Conservation (phyloP, 2,888 invertebrate genomes). For the Archips xylosteana region DNA sequence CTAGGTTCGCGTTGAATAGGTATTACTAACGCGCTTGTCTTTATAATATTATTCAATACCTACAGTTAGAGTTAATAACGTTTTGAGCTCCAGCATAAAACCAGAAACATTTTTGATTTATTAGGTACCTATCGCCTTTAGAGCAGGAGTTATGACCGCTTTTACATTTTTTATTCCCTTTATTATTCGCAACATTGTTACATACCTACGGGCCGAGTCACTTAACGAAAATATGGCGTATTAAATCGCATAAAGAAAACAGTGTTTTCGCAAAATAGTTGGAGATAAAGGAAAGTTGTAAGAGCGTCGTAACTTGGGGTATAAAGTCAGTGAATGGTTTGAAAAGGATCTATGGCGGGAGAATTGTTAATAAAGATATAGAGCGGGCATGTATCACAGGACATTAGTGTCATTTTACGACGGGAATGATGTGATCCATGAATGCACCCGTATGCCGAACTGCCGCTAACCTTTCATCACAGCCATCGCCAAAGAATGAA, state of each 20-base stretch:
- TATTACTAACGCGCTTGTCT: conserved; percentile 62
- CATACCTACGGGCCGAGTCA: conserved; percentile 64
- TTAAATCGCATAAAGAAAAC: conserved; percentile 83
- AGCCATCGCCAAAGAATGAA: conserved; percentile 35
- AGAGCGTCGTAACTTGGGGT: conserved; percentile 78
- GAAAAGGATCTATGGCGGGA: conserved; percentile 77
- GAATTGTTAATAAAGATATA: conserved; percentile 85
- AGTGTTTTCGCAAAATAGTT: conserved; percentile 83
- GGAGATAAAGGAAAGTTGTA: conserved; percentile 79
- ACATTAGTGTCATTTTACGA: conserved; percentile 81
- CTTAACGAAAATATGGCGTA: conserved; percentile 82
- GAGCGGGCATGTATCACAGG: conserved; percentile 76
- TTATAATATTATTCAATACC: conserved; percentile 68
- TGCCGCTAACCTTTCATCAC: conserved; percentile 37
- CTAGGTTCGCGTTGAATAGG: background rate
- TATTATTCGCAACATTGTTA: conserved; percentile 80
- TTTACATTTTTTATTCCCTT: conserved; percentile 73
- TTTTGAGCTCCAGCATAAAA: conserved; percentile 68
- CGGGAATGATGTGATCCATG: conserved; percentile 64
- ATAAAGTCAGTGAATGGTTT: conserved; percentile 81
- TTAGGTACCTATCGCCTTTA: conserved; percentile 65
- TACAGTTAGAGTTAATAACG: conserved; percentile 63
- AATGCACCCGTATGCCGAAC: conserved; percentile 70
- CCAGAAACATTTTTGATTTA: conserved; percentile 76
- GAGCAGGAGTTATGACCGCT: conserved; percentile 70